Evolutionary conservation across 2,888 invertebrate species (phyloP).

Genomic region (Torymus tubicola): DNA sequence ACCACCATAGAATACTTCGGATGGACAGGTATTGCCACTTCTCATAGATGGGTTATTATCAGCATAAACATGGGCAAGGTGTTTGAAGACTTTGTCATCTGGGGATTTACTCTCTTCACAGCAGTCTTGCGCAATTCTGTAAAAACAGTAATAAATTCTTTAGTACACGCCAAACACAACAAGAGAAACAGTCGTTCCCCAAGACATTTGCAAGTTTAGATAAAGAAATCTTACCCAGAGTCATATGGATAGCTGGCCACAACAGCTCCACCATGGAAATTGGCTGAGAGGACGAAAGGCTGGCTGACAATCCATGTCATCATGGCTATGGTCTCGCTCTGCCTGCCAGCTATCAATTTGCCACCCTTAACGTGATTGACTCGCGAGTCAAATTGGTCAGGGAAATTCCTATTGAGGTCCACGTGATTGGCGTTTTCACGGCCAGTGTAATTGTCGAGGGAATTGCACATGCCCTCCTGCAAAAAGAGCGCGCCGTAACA

Average conservation of each 20-base stretch:
- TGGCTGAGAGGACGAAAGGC: slow-evolving; percentile 95
- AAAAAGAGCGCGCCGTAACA: background rate
- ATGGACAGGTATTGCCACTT: slow-evolving; percentile 83
- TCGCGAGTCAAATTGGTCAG: slow-evolving; percentile 86
- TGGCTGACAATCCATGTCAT: slow-evolving; percentile 92
- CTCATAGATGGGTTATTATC: slow-evolving; percentile 86
- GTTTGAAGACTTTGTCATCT: slow-evolving; percentile 88
- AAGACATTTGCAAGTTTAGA: too few species aligned
- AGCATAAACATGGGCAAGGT: slow-evolving; percentile 87
- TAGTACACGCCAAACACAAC: too few species aligned
- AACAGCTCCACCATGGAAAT: slow-evolving; percentile 96
- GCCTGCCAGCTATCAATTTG: slow-evolving; percentile 80
- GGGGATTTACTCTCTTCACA: slow-evolving; percentile 87
- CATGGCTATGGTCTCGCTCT: slow-evolving; percentile 92
- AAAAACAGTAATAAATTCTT: background rate
- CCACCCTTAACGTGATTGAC: slow-evolving; percentile 74
- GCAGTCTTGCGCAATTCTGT: slow-evolving; percentile 80
- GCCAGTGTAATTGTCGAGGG: slow-evolving; percentile 82
- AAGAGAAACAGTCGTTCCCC: too few species aligned
- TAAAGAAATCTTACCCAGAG: slow-evolving; percentile 79
- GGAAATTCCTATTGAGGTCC: slow-evolving; percentile 95
- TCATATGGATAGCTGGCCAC: slow-evolving; percentile 99
- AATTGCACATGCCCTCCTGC: slow-evolving; percentile 89
- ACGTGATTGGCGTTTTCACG: slow-evolving; percentile 88
- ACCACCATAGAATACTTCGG: slow-evolving; percentile 86